Conservation (phyloP, 2,113 vertebrate genomes). For the Dipodomys merriami region DNA sequence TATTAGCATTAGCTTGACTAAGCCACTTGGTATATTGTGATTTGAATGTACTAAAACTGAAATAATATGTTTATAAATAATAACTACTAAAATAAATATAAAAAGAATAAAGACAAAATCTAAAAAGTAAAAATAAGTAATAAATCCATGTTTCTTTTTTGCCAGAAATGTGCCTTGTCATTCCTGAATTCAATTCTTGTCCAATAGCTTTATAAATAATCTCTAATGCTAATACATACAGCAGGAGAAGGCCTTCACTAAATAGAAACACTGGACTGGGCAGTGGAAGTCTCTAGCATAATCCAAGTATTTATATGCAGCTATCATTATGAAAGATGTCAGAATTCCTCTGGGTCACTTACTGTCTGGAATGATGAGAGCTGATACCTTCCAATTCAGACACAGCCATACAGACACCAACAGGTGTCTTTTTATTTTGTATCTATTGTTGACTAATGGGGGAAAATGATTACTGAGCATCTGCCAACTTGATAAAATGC, state of each 20-base stretch:
- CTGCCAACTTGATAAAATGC: constrained; percentile 81
- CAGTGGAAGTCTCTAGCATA: constrained; percentile 1
- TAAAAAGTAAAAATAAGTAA: too few relatives aligned
- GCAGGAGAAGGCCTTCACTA: constrained; percentile 48
- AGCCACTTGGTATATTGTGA: constrained; percentile 41
- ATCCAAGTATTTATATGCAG: constrained; percentile 59
- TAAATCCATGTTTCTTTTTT: too few relatives aligned
- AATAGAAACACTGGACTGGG: neutral
- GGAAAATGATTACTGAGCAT: constrained; percentile 79
- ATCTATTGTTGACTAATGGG: constrained; percentile 72
- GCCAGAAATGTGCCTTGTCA: constrained; percentile 34
- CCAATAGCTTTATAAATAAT: constrained; percentile 54
- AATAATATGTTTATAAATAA: neutral
- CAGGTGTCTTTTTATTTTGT: constrained; percentile 73
- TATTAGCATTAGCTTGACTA: constrained; percentile 44
- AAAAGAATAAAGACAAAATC: too few relatives aligned
- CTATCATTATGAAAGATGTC: constrained; percentile 70
- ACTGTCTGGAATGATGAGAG: constrained; percentile 57
- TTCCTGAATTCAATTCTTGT: constrained; percentile 41
- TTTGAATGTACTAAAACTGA: constrained; percentile 39
- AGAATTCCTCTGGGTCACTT: constrained; percentile 50
- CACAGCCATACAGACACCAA: constrained; percentile 71
- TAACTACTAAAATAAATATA: too few relatives aligned
- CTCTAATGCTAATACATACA: constrained; percentile 37
- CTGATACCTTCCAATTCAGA: constrained; percentile 64